Evolutionary conservation across 2,797 vertebrate species (phyloP), one percentile per base, ranked within the genome.

Genomic region (Mus caroli): DNA sequence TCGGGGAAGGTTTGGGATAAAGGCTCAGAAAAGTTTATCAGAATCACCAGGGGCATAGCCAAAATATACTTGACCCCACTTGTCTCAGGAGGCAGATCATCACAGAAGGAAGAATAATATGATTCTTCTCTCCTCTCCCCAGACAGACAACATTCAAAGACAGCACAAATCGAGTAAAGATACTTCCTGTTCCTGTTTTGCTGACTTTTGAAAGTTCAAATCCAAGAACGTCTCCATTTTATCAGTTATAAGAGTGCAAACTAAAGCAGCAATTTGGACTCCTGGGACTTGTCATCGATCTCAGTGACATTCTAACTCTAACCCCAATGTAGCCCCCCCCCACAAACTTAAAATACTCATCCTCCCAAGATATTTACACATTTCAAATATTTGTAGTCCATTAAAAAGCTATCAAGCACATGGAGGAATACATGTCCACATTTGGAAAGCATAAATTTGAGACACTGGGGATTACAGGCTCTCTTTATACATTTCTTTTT

Each of bases 401-500:
- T 98, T 98, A 97, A 96, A 96, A 96, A 97, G 97, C 95, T 97
- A 96, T 96, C 22, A 56, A 97, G 96, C 97, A 94, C 97, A 96
- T 97, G 97, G 96, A 97, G 79, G 94, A 96, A 94, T 95, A 73
- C 95, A 96, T 87, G 93, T 79, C 93, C 97, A 97, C 97, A 98
- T 98, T 98, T 98, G 97, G 97, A 98, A 98, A 97, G 85, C 97
- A 98, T 98, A 98, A 98, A 97, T 97, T 96, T 92, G 69, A 96
- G 94, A 88, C 96, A 75, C 95, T 80, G 71, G 96, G 97, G 97
- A 97, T 95, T 97, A 84, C 67, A 94, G 92, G 58, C 96, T 94
- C 92, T 96, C 96, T 97, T 97, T 97, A 95, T 94, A 92, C 78
- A 75, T 28, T 96, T 97, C 43, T 97, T 96, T 96, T 96, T 92